A percentile compares a stretch with the other conserved stretches of the same genome.
These are phyloP conservation scores for Rhysida immarginata DNA, from an alignment of 1,140 invertebrate species.

Conservation along the genomic window DNA sequence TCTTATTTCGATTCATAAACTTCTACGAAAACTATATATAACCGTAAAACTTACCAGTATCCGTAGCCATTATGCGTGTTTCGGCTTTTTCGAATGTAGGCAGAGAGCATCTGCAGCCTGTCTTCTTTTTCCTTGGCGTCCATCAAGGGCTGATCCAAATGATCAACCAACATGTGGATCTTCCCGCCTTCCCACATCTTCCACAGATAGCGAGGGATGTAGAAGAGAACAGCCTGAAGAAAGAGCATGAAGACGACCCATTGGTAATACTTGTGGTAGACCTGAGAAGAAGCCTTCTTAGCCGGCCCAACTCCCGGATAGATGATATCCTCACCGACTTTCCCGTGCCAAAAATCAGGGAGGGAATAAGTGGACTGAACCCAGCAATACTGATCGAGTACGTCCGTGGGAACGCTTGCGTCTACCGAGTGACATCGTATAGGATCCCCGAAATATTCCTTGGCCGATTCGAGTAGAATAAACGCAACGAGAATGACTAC, in stretches of 20 bases:
- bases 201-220: slow-evolving; percentile 38
- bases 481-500: slow-evolving; percentile 22
- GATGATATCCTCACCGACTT: background rate
- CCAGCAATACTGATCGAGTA: slow-evolving; percentile 35
- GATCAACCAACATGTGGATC: slow-evolving; percentile 10
- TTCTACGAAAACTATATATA: no score
- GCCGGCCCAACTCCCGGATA: background rate
- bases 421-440: slow-evolving; percentile 20
- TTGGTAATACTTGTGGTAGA: slow-evolving; percentile 32
- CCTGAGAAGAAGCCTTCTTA: slow-evolving; percentile 1
- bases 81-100: background rate
- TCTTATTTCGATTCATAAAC: no score
- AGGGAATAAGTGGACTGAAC: slow-evolving; percentile 32
- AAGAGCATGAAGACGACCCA: slow-evolving; percentile 23
- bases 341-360: slow-evolving; percentile 5
- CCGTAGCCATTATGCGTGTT: background rate
- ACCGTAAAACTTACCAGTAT: background rate
- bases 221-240: slow-evolving; percentile 37
- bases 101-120: background rate
- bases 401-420: slow-evolving; percentile 16
- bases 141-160: background rate
- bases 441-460: slow-evolving; percentile 20
- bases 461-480: slow-evolving; percentile 17
- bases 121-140: background rate
- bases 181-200: slow-evolving; percentile 17